phyloP scores from a whole-genome alignment of 2,888 invertebrate species.

The Lymantria dispar region DNA sequence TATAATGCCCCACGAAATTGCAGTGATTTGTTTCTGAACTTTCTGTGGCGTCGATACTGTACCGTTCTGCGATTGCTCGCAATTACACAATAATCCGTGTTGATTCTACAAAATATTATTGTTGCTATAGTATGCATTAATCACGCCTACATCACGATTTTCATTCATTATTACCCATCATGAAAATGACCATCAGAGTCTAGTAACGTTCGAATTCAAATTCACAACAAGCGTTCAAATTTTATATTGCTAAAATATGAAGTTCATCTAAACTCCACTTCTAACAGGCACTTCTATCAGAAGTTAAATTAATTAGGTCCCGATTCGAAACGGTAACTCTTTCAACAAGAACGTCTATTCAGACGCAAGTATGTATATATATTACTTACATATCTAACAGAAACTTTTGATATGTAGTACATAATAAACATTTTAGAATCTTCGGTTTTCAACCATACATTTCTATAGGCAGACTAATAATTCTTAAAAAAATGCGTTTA shows the following conservation, averaged over 20 bases:
- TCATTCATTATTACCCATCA: slow-evolving; percentile 24
- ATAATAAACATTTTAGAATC: not conserved
- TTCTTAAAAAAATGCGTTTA: slow-evolving; percentile 37
- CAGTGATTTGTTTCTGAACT: slow-evolving; percentile 68
- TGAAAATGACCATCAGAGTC: too few relatives aligned
- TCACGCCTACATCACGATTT: slow-evolving; percentile 34
- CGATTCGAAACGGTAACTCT: too few relatives aligned
- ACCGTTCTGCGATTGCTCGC: slow-evolving; percentile 47
- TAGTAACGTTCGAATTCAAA: too few relatives aligned
- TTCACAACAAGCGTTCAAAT: too few relatives aligned
- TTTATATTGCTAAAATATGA: too few relatives aligned
- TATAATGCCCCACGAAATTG: slow-evolving; percentile 69
- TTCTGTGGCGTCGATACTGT: slow-evolving; percentile 56
- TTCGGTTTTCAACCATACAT: not conserved
- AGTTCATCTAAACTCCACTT: too few relatives aligned
- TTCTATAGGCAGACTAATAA: slow-evolving; percentile 23
- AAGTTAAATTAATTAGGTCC: too few relatives aligned
- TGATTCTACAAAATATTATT: slow-evolving; percentile 58
- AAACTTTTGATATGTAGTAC: not conserved
- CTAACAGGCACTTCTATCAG: too few relatives aligned
- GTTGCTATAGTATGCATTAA: slow-evolving; percentile 28
- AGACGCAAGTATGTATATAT: too few relatives aligned
- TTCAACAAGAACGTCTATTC: too few relatives aligned
- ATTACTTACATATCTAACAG: too few relatives aligned
- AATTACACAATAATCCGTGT: slow-evolving; percentile 69